A percentile compares a stretch with the other conserved stretches of the same genome.
Conservation (phyloP, 1,140 invertebrate species). For the Choristoneura fumiferana region DNA sequence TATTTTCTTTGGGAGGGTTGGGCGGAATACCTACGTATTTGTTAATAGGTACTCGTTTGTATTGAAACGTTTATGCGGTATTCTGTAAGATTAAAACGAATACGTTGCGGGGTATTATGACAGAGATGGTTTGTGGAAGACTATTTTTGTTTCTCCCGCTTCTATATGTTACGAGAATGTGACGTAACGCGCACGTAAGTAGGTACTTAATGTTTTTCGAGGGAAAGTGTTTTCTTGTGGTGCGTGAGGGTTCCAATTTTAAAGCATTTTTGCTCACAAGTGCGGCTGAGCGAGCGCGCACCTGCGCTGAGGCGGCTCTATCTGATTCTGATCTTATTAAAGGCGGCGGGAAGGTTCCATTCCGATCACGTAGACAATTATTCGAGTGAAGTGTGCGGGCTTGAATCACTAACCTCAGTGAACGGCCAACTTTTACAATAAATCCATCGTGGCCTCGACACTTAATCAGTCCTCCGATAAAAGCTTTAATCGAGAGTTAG, state of each 20-base stretch:
- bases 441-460: conserved; percentile 70
- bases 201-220: background rate
- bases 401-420: conserved; percentile 73
- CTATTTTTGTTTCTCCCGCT: too few relatives aligned
- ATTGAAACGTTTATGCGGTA: too few relatives aligned
- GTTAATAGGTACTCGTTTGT: too few relatives aligned
- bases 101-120: background rate
- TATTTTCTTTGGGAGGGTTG: conserved; percentile 16
- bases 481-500: conserved; percentile 58
- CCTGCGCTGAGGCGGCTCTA: conserved; percentile 3
- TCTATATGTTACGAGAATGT: too few relatives aligned
- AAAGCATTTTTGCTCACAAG: background rate
- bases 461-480: conserved; percentile 68
- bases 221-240: background rate
- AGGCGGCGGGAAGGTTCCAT: conserved; percentile 53
- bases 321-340: conserved; percentile 59
- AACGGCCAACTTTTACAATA: conserved; percentile 72
- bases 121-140: too few relatives aligned
- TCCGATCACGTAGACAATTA: conserved; percentile 77
- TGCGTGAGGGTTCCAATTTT: conserved; percentile 16
- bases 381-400: conserved; percentile 72
- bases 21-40: background rate
- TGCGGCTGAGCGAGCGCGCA: conserved; percentile 1
- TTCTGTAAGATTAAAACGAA: conserved; percentile 13
- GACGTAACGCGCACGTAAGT: too few relatives aligned